Evolutionary conservation across 2,888 invertebrate species (phyloP).

Genomic region (Onthophagus sagittarius): DNA sequence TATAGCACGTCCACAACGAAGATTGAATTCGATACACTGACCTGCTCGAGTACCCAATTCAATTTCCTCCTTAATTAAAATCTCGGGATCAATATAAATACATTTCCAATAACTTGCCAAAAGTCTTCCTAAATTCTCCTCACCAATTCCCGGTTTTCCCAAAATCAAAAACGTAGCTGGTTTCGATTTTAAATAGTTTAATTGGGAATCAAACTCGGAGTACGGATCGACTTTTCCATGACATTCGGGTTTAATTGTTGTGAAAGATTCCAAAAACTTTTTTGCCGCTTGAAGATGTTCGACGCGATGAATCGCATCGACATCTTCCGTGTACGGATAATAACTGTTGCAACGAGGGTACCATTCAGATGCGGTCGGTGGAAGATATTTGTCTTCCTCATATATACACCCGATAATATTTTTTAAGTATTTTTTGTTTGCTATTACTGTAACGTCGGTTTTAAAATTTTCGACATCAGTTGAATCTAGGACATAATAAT

Average conservation of each 20-base stretch:
- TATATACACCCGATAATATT: slow-evolving; percentile 33
- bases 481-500: slow-evolving; percentile 28
- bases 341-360: slow-evolving; percentile 42
- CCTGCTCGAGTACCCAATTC: slow-evolving; percentile 55
- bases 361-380: slow-evolving; percentile 20
- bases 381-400: slow-evolving; percentile 23
- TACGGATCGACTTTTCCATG: slow-evolving; percentile 43
- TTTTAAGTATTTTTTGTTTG: slow-evolving; percentile 35
- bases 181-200: slow-evolving; percentile 49
- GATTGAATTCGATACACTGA: slow-evolving; percentile 56
- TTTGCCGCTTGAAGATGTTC: slow-evolving; percentile 35
- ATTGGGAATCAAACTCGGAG: slow-evolving; percentile 54
- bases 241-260: slow-evolving; percentile 11
- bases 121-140: slow-evolving; percentile 53
- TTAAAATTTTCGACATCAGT: slow-evolving; percentile 28
- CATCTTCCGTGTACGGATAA: slow-evolving; percentile 48
- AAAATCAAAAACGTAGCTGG: slow-evolving; percentile 59
- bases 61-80: slow-evolving; percentile 57
- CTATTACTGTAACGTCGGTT: slow-evolving; percentile 39
- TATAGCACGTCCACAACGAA: slow-evolving; percentile 53
- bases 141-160: slow-evolving; percentile 57
- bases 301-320: slow-evolving; percentile 45
- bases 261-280: slow-evolving; percentile 20
- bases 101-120: slow-evolving; percentile 57
- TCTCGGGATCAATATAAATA: slow-evolving; percentile 56